Evolutionary conservation across 2,888 invertebrate species (phyloP).

Genomic region (Ornithoptera alexandrae): DNA sequence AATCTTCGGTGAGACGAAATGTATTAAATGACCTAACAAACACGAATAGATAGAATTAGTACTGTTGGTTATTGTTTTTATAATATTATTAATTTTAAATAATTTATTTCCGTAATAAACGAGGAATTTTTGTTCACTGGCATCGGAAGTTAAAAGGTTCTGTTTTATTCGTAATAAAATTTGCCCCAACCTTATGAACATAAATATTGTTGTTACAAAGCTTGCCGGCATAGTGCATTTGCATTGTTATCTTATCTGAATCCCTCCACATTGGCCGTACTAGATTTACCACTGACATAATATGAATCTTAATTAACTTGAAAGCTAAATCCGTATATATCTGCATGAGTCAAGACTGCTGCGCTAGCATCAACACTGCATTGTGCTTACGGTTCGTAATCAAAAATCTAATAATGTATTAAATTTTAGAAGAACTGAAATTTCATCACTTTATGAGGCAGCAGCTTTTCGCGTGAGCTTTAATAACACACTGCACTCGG

Average conservation of each 20-base stretch:
- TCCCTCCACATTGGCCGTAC: slow-evolving; percentile 23
- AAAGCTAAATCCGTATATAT: slow-evolving; percentile 19
- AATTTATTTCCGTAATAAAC: no score
- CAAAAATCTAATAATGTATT: not conserved
- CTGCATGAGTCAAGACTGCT: slow-evolving; percentile 10
- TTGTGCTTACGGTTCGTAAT: slow-evolving; percentile 3
- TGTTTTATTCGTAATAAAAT: no score
- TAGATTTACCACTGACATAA: slow-evolving; percentile 27
- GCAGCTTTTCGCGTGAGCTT: no score
- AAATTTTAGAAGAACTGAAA: not conserved
- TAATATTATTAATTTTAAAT: no score
- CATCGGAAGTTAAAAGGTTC: no score
- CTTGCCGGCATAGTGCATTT: slow-evolving; percentile 20
- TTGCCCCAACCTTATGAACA: not conserved
- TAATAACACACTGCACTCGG: no score
- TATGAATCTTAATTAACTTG: slow-evolving; percentile 29
- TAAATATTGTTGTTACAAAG: slow-evolving; percentile 1
- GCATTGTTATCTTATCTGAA: slow-evolving; percentile 26
- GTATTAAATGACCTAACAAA: no score
- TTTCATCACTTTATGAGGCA: not conserved
- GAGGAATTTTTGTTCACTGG: no score
- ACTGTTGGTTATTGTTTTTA: no score
- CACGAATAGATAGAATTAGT: no score
- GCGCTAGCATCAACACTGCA: slow-evolving; percentile 3
- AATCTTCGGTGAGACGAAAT: no score